Evolutionary conservation across 2,797 vertebrate species (phyloP), one percentile per base, ranked within the genome.

Genomic region (Squalus acanthias): DNA sequence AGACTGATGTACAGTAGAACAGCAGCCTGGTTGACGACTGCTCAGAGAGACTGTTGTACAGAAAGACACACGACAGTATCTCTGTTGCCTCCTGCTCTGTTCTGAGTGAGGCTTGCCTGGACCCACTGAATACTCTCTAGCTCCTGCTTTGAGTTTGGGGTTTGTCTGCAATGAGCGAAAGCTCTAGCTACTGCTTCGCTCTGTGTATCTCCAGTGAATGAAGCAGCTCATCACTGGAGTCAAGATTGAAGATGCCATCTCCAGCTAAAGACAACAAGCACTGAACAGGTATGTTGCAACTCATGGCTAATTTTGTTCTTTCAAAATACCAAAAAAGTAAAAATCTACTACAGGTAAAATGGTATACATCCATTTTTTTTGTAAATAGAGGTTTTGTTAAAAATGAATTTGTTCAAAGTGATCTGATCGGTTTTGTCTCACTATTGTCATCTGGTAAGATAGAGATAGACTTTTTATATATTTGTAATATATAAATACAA

Each of bases 221-320:
- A 53, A 95, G n/a, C 10, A 74, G 50, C 50, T 57, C 24, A 29
- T 50, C 22, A 26, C 0, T 95, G 93, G 93, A 29, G 67, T 72
- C 69, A 26, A 70, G 46, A 57, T 74, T 74, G 70, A 24, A 46
- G 46, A 53, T 95, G 22, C 8, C 39, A 70, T 70, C 93, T 46
- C 20, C 24, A 74, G 94, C 46, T n/a, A 39, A 95, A 95, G 20
- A 53, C 39, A 63, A 15, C 93, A 13, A 95, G 15, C 9, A 53
- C 67, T 76, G 24, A 95, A 74, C 50, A 95, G 94, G 94, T 95
- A 95, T 20, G 70, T 60, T 95, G 24, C 39, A 70, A 70, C 39
- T 74, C 15, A 33, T 57, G 70, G 50, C 1, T n/a, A 72, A 72
- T 72, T 57, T 33, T 76, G 29, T 60, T 95, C 24, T 74, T 74